Conservation (phyloP, 1,140 invertebrate genomes). For the Aplysia californica region DNA sequence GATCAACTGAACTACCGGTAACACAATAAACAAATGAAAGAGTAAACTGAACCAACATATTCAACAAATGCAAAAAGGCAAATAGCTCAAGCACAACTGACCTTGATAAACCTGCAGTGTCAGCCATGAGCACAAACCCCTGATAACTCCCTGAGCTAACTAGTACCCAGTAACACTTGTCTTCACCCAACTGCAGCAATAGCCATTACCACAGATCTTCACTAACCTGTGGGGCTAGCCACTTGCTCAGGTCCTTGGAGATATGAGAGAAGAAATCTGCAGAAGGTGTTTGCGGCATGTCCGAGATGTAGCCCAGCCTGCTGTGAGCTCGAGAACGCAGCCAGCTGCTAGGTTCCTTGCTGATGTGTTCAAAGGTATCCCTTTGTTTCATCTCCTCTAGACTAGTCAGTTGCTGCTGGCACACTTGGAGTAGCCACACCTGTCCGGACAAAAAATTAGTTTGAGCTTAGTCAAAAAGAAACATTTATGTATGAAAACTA, state of each 20-base stretch:
- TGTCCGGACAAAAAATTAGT: not conserved
- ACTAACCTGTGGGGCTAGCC: constrained; percentile 7
- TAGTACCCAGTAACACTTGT: too few relatives aligned
- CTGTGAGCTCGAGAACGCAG: not conserved
- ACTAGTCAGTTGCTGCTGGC: not conserved
- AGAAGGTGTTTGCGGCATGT: not conserved
- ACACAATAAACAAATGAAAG: too few relatives aligned
- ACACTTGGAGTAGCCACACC: constrained; percentile 14
- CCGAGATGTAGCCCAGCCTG: not conserved
- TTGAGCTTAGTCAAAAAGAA: too few relatives aligned
- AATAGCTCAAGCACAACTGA: too few relatives aligned
- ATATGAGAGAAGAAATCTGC: not conserved
- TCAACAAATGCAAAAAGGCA: too few relatives aligned
- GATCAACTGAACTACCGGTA: too few relatives aligned
- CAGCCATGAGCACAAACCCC: too few relatives aligned
- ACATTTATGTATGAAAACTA: too few relatives aligned
- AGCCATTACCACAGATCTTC: not conserved
- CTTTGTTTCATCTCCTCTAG: constrained; percentile 9
- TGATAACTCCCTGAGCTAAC: too few relatives aligned
- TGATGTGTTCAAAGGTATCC: constrained; percentile 21
- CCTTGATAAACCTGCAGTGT: too few relatives aligned
- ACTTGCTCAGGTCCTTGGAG: not conserved
- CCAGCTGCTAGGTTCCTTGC: constrained; percentile 17
- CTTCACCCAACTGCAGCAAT: too few relatives aligned
- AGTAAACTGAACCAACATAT: too few relatives aligned